A percentile compares a stretch with the other conserved stretches of the same genome.
Evolutionary conservation across 1,140 invertebrate genomes (phyloP).

Genomic region (Tetraneura akinire): DNA sequence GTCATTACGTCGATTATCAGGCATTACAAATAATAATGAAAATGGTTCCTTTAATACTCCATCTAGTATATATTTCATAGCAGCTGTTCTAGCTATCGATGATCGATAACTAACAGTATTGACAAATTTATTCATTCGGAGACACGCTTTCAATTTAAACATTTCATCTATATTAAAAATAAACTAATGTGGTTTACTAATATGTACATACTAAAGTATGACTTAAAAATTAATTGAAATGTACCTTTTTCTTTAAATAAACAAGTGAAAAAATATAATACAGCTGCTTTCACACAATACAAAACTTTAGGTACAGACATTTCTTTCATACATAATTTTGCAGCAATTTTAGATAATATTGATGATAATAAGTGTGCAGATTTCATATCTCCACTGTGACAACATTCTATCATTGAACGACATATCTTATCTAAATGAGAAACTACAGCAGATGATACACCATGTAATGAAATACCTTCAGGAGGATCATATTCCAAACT

Average conservation of each 20-base stretch:
- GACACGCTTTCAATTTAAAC: slow-evolving; percentile 39
- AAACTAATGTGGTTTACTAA: neutral
- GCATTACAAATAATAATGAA: slow-evolving; percentile 40
- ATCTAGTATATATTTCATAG: slow-evolving; percentile 49
- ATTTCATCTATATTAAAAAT: slow-evolving; percentile 29
- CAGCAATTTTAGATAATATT: slow-evolving; percentile 33
- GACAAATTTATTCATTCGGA: slow-evolving; percentile 44
- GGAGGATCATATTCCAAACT: slow-evolving; percentile 38
- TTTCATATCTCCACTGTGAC: slow-evolving; percentile 26
- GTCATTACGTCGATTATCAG: slow-evolving; percentile 44
- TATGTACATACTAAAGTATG: too few relatives aligned
- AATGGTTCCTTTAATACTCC: slow-evolving; percentile 44
- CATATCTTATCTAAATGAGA: slow-evolving; percentile 41
- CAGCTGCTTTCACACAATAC: slow-evolving; percentile 62
- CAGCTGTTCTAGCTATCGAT: slow-evolving; percentile 44
- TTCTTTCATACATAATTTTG: slow-evolving; percentile 38
- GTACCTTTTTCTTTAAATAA: slow-evolving; percentile 61
- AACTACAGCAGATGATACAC: slow-evolving; percentile 29
- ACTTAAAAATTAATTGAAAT: neutral
- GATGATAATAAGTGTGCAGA: slow-evolving; percentile 37
- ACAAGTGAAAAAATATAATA: slow-evolving; percentile 77
- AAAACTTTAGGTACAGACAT: slow-evolving; percentile 43
- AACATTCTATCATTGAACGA: slow-evolving; percentile 39
- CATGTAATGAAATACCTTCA: slow-evolving; percentile 20
- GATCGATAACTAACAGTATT: slow-evolving; percentile 45